Conservation (phyloP, 1,140 invertebrate genomes). For the Neoseiulus cucumeris region DNA sequence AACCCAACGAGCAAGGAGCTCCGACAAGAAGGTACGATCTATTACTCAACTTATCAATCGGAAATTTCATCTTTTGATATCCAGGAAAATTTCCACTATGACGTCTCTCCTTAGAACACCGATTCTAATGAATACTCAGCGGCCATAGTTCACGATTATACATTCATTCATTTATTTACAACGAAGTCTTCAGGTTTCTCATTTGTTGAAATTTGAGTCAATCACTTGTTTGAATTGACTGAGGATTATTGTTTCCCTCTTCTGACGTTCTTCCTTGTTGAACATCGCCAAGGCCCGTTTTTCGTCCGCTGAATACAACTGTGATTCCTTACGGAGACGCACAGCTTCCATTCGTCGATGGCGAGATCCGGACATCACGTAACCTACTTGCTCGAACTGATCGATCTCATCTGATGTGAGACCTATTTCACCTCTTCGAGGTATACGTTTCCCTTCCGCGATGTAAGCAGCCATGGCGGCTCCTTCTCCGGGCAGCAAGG, state of each 20-base stretch:
- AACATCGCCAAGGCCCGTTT: slow-evolving; percentile 93
- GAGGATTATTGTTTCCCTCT: slow-evolving; percentile 85
- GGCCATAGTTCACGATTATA: too few species aligned
- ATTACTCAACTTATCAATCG: too few species aligned
- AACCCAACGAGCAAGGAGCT: background rate
- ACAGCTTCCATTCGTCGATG: slow-evolving; percentile 99
- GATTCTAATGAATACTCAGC: too few species aligned
- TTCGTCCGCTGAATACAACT: slow-evolving; percentile 98
- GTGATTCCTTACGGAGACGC: slow-evolving; percentile 95
- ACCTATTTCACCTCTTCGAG: slow-evolving; percentile 92
- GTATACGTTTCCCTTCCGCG: slow-evolving; percentile 94
- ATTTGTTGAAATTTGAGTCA: slow-evolving; percentile 31
- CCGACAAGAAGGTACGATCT: background rate
- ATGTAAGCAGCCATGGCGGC: slow-evolving; percentile 96
- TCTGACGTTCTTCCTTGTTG: slow-evolving; percentile 87
- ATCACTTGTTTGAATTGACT: slow-evolving; percentile 86
- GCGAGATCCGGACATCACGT: slow-evolving; percentile 85
- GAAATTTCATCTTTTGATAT: too few species aligned
- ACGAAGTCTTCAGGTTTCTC: too few species aligned
- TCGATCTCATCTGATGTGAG: slow-evolving; percentile 88
- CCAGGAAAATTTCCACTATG: too few species aligned
- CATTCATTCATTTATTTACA: too few species aligned
- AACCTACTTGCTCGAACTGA: slow-evolving; percentile 75
- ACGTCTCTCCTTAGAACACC: too few species aligned
- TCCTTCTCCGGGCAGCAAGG: slow-evolving; percentile 65